Conservation (phyloP, 2,797 vertebrate genomes). For the Scolopax bukidnonensis region DNA sequence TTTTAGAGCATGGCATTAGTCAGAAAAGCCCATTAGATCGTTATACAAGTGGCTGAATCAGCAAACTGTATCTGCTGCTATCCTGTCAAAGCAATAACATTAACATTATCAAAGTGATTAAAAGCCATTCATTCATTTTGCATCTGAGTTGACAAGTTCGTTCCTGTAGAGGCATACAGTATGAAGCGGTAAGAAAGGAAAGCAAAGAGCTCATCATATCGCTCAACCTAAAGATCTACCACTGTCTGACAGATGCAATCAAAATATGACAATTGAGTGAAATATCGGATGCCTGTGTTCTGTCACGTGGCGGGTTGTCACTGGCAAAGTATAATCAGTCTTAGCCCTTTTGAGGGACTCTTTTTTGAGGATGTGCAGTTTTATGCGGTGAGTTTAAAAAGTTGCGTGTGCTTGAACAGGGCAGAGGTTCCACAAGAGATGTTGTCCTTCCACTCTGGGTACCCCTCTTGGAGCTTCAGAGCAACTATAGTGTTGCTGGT, state of each 20-base stretch:
- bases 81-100: conserved; percentile 60
- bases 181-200: conserved; percentile 22
- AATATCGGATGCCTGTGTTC: background rate
- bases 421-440: background rate
- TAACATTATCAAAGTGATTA: conserved; percentile 70
- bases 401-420: background rate
- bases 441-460: background rate
- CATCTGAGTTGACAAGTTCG: conserved; percentile 63
- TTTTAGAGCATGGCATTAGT: conserved; percentile 69
- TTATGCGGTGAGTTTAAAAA: background rate
- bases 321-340: background rate
- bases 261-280: conserved; percentile 31
- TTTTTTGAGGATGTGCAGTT: background rate
- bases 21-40: conserved; percentile 66
- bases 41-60: conserved; percentile 74
- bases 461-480: background rate
- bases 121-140: conserved; percentile 62
- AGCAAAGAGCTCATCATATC: conserved; percentile 20
- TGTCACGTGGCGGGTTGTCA: background rate
- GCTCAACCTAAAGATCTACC: conserved; percentile 18
- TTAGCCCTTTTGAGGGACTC: background rate
- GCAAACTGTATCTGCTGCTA: conserved; percentile 67
- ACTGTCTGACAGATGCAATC: conserved; percentile 38
- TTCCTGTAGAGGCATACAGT: conserved; percentile 13
- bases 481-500: accelerated